Conservation (phyloP, 1,140 invertebrate genomes). For the Pseudomyrmex pallidus region DNA sequence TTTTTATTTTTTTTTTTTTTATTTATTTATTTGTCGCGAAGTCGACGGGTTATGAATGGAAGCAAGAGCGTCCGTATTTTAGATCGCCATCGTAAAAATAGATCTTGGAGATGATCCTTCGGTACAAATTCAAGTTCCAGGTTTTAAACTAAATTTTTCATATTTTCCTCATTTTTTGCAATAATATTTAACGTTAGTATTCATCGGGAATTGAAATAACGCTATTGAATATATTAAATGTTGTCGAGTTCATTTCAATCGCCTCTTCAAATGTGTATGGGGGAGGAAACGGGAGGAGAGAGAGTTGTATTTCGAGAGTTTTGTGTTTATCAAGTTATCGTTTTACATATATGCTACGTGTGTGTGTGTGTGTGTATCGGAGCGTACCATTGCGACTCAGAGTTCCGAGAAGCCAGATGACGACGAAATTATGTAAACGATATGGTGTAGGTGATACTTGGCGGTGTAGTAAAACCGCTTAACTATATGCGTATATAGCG, state of each 20-base stretch:
- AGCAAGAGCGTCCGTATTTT: neutral
- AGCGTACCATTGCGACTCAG: conserved; percentile 7
- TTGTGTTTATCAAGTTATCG: conserved; percentile 44
- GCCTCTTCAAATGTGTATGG: neutral
- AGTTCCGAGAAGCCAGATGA: conserved; percentile 44
- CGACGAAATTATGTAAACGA: conserved; percentile 56
- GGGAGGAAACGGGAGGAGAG: no score
- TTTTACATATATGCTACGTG: conserved; percentile 7
- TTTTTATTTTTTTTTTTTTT: neutral
- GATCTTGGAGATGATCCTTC: conserved; percentile 14
- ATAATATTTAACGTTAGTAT: no score
- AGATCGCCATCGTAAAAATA: neutral
- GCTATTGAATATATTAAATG: neutral
- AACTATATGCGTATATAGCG: conserved; percentile 14
- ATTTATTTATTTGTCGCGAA: neutral
- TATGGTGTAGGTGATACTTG: conserved; percentile 34
- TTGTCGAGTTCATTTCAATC: neutral
- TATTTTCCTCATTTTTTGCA: neutral
- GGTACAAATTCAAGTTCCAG: no score
- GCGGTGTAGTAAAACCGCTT: conserved; percentile 2
- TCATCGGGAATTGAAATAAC: no score
- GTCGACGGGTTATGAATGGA: conserved; percentile 3
- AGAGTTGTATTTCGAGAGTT: conserved; percentile 23
- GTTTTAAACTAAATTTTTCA: neutral
- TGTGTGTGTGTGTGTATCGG: neutral